These are phyloP conservation scores for Plumapathes pennacea DNA, from an alignment of 92 coral and sea anemone species.

Conservation along the genomic window DNA sequence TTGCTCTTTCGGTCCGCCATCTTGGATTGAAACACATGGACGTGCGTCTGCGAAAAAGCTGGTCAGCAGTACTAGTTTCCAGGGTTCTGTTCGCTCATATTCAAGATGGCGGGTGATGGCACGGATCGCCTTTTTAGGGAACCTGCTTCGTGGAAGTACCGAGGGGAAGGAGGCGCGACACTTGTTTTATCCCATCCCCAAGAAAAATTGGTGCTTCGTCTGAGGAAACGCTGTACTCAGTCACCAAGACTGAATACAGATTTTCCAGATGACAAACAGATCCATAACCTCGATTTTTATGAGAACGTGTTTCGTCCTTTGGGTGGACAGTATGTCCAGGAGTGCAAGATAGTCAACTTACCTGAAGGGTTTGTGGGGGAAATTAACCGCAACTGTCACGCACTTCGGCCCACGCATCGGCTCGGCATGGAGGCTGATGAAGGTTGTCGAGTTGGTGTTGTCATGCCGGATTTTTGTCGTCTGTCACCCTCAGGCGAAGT, in stretches of 20 bases:
- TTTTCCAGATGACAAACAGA: background rate
- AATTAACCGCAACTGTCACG: conserved; percentile 51
- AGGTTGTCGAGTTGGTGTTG: conserved; percentile 49
- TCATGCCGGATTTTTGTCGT: conserved; percentile 85
- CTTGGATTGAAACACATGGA: conserved; percentile 75
- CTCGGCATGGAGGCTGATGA: conserved; percentile 67
- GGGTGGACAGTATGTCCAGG: conserved; percentile 69
- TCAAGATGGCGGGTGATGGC: no score
- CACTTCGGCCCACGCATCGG: conserved; percentile 67
- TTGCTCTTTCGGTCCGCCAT: conserved; percentile 86
- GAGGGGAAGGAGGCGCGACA: conserved; percentile 92
- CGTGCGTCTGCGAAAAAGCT: background rate
- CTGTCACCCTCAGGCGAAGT: background rate
- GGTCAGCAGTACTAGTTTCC: background rate
- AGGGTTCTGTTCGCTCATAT: no score
- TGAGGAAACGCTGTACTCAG: conserved; percentile 48
- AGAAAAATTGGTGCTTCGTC: conserved; percentile 63
- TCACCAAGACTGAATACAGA: background rate
- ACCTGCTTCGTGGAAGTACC: conserved; percentile 70
- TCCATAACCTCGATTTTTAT: conserved; percentile 47
- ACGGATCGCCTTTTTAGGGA: no score
- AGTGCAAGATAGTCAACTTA: conserved; percentile 56
- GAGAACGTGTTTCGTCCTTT: conserved; percentile 61
- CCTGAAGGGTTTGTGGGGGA: conserved; percentile 59
- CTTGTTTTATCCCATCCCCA: conserved; percentile 63